Conservation (phyloP, 37 sponge, comb jelly and placozoan species). For the Corticium candelabrum region DNA sequence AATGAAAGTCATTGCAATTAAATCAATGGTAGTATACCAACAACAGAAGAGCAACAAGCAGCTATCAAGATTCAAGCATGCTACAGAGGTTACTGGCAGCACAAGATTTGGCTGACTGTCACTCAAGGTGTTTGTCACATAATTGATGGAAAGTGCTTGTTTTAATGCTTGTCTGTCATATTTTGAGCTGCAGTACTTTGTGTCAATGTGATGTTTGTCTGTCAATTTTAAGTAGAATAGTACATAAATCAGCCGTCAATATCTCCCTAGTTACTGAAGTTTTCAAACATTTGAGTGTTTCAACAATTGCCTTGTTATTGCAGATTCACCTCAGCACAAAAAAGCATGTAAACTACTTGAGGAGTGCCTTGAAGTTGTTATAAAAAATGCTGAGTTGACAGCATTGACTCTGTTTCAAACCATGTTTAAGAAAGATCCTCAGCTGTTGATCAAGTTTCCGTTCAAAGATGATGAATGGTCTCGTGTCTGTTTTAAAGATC, state of each 20-base stretch:
- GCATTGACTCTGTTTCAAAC: neutral
- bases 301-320: too few species aligned
- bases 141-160: too few species aligned
- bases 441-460: constrained; percentile 36
- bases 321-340: neutral
- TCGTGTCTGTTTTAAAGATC: constrained; percentile 28
- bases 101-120: neutral
- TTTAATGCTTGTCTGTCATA: too few species aligned
- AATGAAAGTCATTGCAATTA: neutral
- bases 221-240: too few species aligned
- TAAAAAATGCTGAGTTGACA: neutral
- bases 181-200: too few species aligned
- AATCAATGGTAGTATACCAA: too few species aligned
- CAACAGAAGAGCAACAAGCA: neutral
- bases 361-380: neutral
- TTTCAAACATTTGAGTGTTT: too few species aligned
- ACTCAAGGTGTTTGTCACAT: constrained; percentile 2
- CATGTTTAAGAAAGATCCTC: neutral
- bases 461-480: constrained; percentile 43
- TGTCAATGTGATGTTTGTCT: too few species aligned
- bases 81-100: neutral
- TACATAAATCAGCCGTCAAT: too few species aligned
- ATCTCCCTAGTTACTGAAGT: too few species aligned
- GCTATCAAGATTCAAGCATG: neutral
- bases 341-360: neutral